Conservation (phyloP, 2,113 vertebrate genomes). For the Peucedramus taeniatus region DNA sequence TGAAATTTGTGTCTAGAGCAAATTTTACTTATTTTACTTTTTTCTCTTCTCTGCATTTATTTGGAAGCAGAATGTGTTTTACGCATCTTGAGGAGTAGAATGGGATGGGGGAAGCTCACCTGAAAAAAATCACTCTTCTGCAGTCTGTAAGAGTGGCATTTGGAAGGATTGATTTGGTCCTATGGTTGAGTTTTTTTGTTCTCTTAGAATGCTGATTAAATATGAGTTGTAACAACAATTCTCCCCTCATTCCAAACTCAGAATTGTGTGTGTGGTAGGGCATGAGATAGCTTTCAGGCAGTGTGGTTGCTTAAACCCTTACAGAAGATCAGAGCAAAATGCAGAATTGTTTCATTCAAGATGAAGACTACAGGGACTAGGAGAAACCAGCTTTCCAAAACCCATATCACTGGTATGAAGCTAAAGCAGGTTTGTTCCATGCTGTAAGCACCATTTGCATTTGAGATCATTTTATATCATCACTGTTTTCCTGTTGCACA, state of each 20-base stretch:
- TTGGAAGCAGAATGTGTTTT: background rate
- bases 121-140: background rate
- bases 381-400: background rate
- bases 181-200: background rate
- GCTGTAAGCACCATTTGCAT: background rate
- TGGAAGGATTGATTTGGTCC: background rate
- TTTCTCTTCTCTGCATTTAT: background rate
- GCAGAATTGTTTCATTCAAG: background rate
- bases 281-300: background rate
- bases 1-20: background rate
- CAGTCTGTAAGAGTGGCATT: background rate
- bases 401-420: rapidly evolving
- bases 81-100: background rate
- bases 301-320: background rate
- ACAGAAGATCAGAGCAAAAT: background rate
- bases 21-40: background rate
- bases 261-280: background rate
- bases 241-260: background rate
- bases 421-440: background rate
- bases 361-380: background rate
- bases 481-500: rapidly evolving
- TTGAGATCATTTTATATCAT: background rate
- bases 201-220: background rate
- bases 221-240: background rate
- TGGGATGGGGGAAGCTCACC: background rate